Base-by-base conservation (phyloP, 2,797 vertebrate genomes). In the Acrossocheilus wenchowensis region DNA sequence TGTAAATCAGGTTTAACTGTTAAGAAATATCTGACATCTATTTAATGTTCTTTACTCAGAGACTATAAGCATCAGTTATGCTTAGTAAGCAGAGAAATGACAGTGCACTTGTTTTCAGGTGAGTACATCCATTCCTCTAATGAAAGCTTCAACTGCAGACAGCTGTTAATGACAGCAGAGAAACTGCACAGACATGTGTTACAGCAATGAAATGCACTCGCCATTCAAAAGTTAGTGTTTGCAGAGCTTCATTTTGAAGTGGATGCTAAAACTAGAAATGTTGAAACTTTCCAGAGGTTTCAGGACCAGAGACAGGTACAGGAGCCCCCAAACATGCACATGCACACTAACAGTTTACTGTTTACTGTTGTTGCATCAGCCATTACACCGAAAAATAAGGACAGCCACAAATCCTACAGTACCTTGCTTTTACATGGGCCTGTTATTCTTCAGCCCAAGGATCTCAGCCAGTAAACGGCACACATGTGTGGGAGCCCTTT, bases 261-360 rank as follows among this genome's bases (percentile, higher is more conserved):
- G 43, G 60, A 85, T 69, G 69, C 50, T 84, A 62, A 90, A 88
- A 83, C 84, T 75, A 66, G 89, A 88, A 82, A 89, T 23, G 19
- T 43, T 4, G 43, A 88, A 36, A 4, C 45, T 85, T 90, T 87
- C 72, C 45, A 81, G 69, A 83, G 57, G 54, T 82, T 87, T 84
- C 36, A 85, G 50, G 78, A 83, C 14, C 39, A 68, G 43, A 68
- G 9, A 50, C 23, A 73, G 68, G 85, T 79, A 52, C 60, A 52
- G 26, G 23, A 86, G 75, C 75, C 21, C 7, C 9, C 9, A 73
- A 81, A 48, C 48, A 82, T 74, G 74, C 79, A 60, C 84, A 74
- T 30, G 30, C 30, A 30, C 30, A 30, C 1, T 30, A 30, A 30
- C 30, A 1, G 30, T 30, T 60, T n/a, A 50, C 30, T 30, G 30